These are phyloP conservation scores for Chironomus riparius DNA, from an alignment of 2,888 invertebrate genomes.

Conservation along the genomic window DNA sequence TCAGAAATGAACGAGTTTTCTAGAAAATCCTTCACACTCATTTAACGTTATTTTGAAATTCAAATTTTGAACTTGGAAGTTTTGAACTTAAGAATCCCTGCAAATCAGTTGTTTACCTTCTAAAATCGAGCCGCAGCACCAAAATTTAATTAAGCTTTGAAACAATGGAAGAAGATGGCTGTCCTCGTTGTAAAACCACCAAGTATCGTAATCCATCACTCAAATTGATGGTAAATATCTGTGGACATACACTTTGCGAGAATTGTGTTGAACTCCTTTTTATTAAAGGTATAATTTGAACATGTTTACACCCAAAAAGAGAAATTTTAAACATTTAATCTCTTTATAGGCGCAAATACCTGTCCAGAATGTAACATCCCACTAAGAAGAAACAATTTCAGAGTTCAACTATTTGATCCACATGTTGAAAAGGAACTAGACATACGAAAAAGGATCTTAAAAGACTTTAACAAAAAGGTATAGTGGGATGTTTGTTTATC, in stretches of 20 bases:
- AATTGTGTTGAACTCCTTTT: slow-evolving; percentile 94
- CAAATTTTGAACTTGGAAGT: no score
- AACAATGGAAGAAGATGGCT: slow-evolving; percentile 71
- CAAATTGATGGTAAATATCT: slow-evolving; percentile 95
- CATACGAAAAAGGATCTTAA: slow-evolving; percentile 76
- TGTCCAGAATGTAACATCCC: slow-evolving; percentile 92
- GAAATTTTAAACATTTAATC: background rate
- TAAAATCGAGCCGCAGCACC: no score
- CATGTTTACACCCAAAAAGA: background rate
- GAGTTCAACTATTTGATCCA: slow-evolving; percentile 91
- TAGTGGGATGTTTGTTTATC: slow-evolving; percentile 6
- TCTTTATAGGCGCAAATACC: slow-evolving; percentile 67
- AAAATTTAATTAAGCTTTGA: background rate
- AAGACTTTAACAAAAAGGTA: slow-evolving; percentile 81
- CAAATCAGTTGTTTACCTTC: no score
- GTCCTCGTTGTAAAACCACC: slow-evolving; percentile 93
- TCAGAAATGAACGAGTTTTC: no score
- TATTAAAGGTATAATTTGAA: slow-evolving; percentile 65
- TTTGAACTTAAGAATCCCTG: no score
- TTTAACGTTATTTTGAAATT: no score
- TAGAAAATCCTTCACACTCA: no score
- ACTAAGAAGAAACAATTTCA: slow-evolving; percentile 77
- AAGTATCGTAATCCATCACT: slow-evolving; percentile 95
- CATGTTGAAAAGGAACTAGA: slow-evolving; percentile 96
- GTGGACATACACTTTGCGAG: slow-evolving; percentile 96